Base-by-base conservation (phyloP, 2,888 invertebrate genomes). In the Cremastinae sp. region DNA sequence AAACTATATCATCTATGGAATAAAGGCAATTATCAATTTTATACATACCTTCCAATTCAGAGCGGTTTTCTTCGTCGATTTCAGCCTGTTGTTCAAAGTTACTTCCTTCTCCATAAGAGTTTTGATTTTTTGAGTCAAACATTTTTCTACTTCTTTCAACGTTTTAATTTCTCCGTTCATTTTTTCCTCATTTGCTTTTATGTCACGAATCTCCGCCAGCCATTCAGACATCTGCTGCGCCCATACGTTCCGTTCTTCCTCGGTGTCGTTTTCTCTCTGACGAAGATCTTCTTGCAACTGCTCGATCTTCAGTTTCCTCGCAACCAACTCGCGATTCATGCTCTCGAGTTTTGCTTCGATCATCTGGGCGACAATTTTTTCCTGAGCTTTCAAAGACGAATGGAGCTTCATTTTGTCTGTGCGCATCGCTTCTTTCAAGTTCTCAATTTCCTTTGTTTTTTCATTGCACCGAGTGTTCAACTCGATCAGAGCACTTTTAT, bases 61-160 rank as follows among this genome's bases (percentile, higher is more conserved):
- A 35, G 93, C 92, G 35, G 92, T 93, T 83, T 92, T 92, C 86
- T 93, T 94, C 1, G 92, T 92, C 66, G 92, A 92, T 81, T 92
- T 92, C 83, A 93, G 94, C 82, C 93, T 94, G 8, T 92, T 91
- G 65, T 92, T 92, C 22, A 86, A 62, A 20, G 80, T 78, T 58
- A 82, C 82, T 8, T 88, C 85, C 12, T 83, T 85, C 3, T 84
- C 83, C 56, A 82, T 83, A 61, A 93, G 76, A 7, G 87, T 84
- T 18, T 91, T 90, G 64, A 92, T 87, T 55, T 93, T 92, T 0
- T 86, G 79, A 45, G 90, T 91, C 65, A 92, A 86, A 51, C 91
- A 91, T 1, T 89, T 81, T 43, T 92, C 90, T 10, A 90, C 90
- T 1, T 89, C 82, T 56, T 93, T 92, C 0, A 90, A 79, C 1